Percentiles rank a stretch among this genome's conserved stretches.
These are phyloP conservation scores for Falco biarmicus DNA, from an alignment of 2,797 vertebrate species.

Conservation along the genomic window DNA sequence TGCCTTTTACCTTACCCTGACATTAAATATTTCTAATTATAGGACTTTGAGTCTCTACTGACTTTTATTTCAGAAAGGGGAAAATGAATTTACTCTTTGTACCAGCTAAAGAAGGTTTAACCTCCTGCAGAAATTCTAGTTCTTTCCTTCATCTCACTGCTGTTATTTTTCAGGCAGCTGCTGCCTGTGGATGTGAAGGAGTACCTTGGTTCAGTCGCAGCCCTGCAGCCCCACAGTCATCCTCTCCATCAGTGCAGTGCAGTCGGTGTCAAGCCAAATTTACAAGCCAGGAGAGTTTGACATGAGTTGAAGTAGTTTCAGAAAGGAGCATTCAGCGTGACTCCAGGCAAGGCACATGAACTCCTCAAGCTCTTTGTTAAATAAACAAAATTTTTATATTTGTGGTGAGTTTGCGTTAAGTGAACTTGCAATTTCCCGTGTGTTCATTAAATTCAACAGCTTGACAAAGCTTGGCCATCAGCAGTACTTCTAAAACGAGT, in stretches of 20 bases:
- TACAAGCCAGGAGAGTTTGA: neutral
- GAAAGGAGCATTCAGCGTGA: neutral
- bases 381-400: slow-evolving; percentile 11
- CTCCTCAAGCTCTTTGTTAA: neutral
- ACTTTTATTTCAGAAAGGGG: neutral
- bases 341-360: neutral
- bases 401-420: neutral
- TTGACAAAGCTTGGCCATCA: neutral
- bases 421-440: neutral
- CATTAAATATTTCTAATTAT: neutral
- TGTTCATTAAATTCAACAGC: slow-evolving; percentile 7
- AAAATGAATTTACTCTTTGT: neutral
- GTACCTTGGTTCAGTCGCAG: neutral
- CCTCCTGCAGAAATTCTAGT: neutral
- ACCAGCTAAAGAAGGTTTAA: neutral
- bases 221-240: neutral
- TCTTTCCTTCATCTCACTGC: neutral
- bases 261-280: neutral
- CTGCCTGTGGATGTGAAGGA: neutral
- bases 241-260: neutral
- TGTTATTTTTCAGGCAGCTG: neutral
- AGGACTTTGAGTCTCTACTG: neutral
- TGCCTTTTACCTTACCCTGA: neutral
- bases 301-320: neutral
- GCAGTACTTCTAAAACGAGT: neutral